These are phyloP conservation scores for Neotragus moschatus DNA, from an alignment of 2,113 vertebrate genomes.

Conservation along the genomic window DNA sequence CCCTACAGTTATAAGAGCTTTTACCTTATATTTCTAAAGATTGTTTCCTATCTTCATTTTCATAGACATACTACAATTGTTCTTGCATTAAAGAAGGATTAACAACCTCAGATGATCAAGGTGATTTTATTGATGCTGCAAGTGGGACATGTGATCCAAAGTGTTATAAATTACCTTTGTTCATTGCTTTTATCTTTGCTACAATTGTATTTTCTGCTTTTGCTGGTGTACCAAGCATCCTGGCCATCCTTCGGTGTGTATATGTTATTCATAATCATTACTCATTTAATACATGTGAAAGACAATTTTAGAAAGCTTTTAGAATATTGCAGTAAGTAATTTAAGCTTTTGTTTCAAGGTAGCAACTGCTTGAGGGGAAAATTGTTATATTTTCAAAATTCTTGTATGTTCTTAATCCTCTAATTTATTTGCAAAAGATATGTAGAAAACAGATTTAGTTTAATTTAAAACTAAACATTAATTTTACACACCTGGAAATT, in stretches of 20 bases:
- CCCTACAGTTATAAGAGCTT: background rate
- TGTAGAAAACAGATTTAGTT: background rate
- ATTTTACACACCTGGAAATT: background rate
- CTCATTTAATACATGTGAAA: background rate
- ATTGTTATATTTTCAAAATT: background rate
- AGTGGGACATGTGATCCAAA: slow-evolving; percentile 76
- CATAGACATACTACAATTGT: slow-evolving; percentile 79
- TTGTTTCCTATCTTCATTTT: slow-evolving; percentile 33
- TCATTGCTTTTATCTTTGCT: slow-evolving; percentile 77
- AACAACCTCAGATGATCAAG: background rate
- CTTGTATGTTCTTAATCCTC: background rate
- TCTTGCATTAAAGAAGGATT: slow-evolving; percentile 76
- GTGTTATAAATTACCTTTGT: slow-evolving; percentile 79
- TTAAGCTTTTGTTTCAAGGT: background rate
- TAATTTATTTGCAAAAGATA: background rate
- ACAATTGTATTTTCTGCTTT: slow-evolving; percentile 78
- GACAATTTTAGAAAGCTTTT: slow-evolving; percentile 1
- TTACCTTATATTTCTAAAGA: slow-evolving; percentile 7
- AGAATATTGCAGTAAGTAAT: background rate
- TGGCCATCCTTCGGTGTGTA: slow-evolving; percentile 79
- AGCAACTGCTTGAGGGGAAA: background rate
- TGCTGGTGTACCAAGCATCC: slow-evolving; percentile 73
- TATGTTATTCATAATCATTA: background rate
- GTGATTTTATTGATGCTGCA: slow-evolving; percentile 65
- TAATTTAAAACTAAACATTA: background rate